These are phyloP conservation scores for Nothoprocta pentlandii DNA, from an alignment of 2,113 vertebrate genomes.

Conservation along the genomic window DNA sequence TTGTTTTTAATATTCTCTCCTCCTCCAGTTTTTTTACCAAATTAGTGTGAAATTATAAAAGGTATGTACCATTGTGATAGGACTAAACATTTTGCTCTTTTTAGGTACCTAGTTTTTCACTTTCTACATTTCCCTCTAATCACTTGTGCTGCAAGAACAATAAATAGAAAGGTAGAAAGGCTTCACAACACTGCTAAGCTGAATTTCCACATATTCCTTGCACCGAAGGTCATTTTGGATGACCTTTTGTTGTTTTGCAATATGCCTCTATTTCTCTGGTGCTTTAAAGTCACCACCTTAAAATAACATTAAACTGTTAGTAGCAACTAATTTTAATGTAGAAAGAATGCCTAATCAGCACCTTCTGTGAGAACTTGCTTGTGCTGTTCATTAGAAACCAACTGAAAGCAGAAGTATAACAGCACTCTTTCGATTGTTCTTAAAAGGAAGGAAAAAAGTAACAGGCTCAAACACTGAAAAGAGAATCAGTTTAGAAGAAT, in stretches of 20 bases:
- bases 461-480: background rate
- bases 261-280: background rate
- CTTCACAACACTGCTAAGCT: fast-evolving
- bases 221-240: background rate
- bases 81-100: background rate
- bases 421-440: background rate
- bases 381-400: background rate
- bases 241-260: background rate
- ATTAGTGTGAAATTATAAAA: background rate
- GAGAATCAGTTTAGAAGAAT: background rate
- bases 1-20: background rate
- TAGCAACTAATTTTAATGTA: background rate
- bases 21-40: background rate
- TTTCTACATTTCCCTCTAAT: background rate
- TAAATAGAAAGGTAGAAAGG: background rate
- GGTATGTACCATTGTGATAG: background rate
- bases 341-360: background rate
- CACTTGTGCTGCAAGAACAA: background rate
- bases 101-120: background rate
- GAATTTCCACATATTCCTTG: background rate
- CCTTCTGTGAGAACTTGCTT: background rate
- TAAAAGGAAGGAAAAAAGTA: background rate
- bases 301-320: background rate
- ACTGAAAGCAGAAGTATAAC: background rate
- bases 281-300: background rate